Percentiles rank a stretch among this genome's conserved stretches.
These are phyloP conservation scores for Melipona quadrifasciata DNA, from an alignment of 1,140 invertebrate genomes.

Conservation along the genomic window DNA sequence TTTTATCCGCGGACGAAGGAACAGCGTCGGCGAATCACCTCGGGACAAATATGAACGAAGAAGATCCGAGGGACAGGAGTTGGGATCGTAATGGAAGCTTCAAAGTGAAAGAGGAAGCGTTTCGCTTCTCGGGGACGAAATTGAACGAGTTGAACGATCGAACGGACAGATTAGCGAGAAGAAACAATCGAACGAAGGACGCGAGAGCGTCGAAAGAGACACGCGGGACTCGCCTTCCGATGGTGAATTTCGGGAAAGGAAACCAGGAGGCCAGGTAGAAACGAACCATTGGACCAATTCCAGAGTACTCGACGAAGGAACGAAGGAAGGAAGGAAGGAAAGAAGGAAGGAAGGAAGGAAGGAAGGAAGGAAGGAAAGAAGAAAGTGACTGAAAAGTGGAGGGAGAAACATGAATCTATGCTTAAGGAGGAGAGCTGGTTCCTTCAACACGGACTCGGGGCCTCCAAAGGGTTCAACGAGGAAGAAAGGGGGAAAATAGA, in stretches of 20 bases:
- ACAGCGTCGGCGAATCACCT: constrained; percentile 13
- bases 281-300: constrained; percentile 18
- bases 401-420: constrained; percentile 28
- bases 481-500: constrained; percentile 34
- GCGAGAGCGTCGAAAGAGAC: constrained; percentile 38
- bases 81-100: neutral
- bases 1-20: constrained; percentile 8
- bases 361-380: constrained; percentile 30
- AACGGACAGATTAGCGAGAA: neutral
- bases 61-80: neutral
- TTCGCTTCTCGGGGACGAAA: neutral
- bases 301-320: constrained; percentile 21
- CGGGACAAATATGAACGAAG: constrained; percentile 2
- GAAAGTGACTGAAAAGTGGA: constrained; percentile 28
- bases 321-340: constrained; percentile 30
- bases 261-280: constrained; percentile 5
- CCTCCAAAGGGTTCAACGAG: constrained; percentile 23
- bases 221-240: neutral
- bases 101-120: neutral
- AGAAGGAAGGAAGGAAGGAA: constrained; percentile 31
- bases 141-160: constrained; percentile 21
- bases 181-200: neutral
- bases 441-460: no score
- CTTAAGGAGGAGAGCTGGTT: neutral
- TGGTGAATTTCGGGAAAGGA: constrained; percentile 27